Conservation (phyloP, 2,797 vertebrate genomes). For the Sebastes oblongus region DNA sequence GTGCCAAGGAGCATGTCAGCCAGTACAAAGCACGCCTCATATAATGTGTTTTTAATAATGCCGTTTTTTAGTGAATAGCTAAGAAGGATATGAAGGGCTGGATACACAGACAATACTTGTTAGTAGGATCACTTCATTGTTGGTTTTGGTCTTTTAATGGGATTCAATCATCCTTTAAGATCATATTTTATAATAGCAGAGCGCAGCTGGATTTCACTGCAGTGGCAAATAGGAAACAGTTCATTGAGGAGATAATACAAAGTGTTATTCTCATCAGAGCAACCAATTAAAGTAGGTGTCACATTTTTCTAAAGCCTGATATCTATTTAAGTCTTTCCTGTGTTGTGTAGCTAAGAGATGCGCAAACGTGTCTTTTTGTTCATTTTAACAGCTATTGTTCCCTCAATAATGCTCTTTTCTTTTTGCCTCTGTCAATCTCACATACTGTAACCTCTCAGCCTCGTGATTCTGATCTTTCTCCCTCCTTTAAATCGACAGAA, state of each 20-base stretch:
- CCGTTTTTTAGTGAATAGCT: too few relatives aligned
- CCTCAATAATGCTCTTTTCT: neutral
- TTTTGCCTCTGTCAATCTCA: neutral
- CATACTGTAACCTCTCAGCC: neutral
- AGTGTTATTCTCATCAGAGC: neutral
- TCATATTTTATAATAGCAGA: neutral
- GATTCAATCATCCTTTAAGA: neutral
- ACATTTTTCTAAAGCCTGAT: neutral
- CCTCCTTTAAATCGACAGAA: rapidly evolving
- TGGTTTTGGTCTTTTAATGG: neutral
- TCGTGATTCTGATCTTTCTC: neutral
- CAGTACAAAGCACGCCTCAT: neutral
- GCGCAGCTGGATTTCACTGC: neutral
- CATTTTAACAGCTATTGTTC: neutral
- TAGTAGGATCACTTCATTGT: neutral
- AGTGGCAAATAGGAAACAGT: neutral
- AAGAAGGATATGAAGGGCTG: neutral
- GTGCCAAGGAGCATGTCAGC: neutral
- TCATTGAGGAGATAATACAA: neutral
- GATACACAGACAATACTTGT: neutral
- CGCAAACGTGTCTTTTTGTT: neutral
- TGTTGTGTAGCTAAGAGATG: neutral
- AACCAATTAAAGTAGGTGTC: neutral
- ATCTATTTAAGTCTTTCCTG: neutral
- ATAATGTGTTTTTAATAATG: neutral